Evolutionary conservation across 2,888 invertebrate species (phyloP).

Genomic region (Anodontia alba): DNA sequence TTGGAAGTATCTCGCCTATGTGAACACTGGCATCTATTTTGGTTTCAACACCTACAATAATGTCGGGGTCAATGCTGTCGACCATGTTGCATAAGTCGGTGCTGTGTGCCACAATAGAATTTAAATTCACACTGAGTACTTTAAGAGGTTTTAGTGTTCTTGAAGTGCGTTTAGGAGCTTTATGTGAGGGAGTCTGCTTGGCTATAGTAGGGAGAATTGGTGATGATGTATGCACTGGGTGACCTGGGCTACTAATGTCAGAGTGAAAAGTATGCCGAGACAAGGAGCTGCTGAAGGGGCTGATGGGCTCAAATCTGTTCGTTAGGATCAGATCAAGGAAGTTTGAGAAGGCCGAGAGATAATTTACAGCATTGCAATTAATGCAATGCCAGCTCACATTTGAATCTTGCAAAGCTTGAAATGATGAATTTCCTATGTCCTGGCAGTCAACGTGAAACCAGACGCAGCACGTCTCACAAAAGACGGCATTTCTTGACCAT

Average conservation of each 20-base stretch:
- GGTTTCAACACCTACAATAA: constrained; percentile 19
- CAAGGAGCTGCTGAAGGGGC: neutral
- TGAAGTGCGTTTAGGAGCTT: neutral
- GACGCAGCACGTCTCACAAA: too few relatives aligned
- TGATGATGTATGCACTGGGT: constrained; percentile 11
- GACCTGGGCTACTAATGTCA: constrained; percentile 2
- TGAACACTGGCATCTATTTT: neutral
- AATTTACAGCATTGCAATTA: constrained; percentile 5
- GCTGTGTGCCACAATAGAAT: constrained; percentile 9
- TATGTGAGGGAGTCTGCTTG: neutral
- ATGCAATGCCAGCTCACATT: constrained; percentile 14
- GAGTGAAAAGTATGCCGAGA: neutral
- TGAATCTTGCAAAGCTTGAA: constrained; percentile 3
- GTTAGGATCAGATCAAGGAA: neutral
- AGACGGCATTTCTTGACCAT: too few relatives aligned
- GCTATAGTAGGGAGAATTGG: neutral
- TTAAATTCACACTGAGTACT: constrained; percentile 2
- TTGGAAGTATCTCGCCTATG: neutral
- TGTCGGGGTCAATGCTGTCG: constrained; percentile 2
- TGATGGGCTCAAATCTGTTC: constrained; percentile 15
- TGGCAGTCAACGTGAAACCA: constrained; percentile 5
- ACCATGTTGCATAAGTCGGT: constrained; percentile 3
- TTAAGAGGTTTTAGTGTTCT: constrained; percentile 10
- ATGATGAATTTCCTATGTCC: constrained; percentile 1
- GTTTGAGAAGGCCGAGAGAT: constrained; percentile 5